phyloP scores from a whole-genome alignment of 30 jellyfish, hydroid and myxozoan species.

The Cassiopea xamachana region DNA sequence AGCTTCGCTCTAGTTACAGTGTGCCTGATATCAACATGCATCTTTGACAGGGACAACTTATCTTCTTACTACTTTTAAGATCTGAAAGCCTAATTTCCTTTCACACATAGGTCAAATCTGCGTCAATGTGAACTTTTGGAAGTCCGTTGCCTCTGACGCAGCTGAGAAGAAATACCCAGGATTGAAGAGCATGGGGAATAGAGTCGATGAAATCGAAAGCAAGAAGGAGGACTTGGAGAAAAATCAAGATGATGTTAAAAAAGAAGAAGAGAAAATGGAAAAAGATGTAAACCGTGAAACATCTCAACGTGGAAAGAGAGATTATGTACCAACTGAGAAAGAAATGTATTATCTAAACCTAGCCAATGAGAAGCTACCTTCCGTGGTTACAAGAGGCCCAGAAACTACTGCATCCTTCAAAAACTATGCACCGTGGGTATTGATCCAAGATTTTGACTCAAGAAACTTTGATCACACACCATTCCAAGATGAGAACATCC shows the following conservation, averaged over 20 bases:
- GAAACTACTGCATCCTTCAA: slow-evolving; percentile 59
- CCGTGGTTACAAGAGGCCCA: slow-evolving; percentile 65
- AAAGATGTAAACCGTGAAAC: slow-evolving; percentile 38
- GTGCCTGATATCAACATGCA: too few species aligned
- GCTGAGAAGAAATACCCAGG: slow-evolving; percentile 71
- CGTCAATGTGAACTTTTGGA: slow-evolving; percentile 61
- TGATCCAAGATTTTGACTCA: slow-evolving; percentile 47
- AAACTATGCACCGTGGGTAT: slow-evolving; percentile 75
- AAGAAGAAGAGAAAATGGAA: slow-evolving; percentile 53
- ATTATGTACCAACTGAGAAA: slow-evolving; percentile 53
- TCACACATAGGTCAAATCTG: slow-evolving; percentile 22
- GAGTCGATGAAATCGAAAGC: slow-evolving; percentile 59
- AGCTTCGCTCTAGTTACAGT: too few species aligned
- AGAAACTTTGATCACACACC: slow-evolving; percentile 60
- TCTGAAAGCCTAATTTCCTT: not conserved
- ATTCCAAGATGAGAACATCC: slow-evolving; percentile 29
- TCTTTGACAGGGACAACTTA: too few species aligned
- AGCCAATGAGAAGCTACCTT: slow-evolving; percentile 66
- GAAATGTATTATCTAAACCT: slow-evolving; percentile 39
- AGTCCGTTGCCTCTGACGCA: slow-evolving; percentile 29
- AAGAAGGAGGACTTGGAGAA: slow-evolving; percentile 55
- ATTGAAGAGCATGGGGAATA: slow-evolving; percentile 43
- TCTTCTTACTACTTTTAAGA: too few species aligned
- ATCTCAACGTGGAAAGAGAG: slow-evolving; percentile 37
- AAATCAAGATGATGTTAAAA: slow-evolving; percentile 31